Evolutionary conservation across 1,140 invertebrate species (phyloP), one percentile per base, ranked within the genome.

Genomic region (Fopius arisanus): DNA sequence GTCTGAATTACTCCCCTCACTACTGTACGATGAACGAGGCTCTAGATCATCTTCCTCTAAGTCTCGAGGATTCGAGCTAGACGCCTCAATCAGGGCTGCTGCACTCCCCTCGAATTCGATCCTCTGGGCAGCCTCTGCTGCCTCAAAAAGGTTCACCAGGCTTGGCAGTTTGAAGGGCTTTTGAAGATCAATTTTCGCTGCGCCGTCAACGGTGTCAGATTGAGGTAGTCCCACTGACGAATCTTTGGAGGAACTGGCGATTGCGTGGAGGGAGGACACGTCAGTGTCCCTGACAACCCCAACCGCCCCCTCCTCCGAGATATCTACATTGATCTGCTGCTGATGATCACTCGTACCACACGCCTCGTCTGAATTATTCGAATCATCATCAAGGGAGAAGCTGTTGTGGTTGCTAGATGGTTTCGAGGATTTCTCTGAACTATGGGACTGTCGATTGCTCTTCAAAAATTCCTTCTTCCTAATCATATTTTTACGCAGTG

Each of bases 1-100:
- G 75, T 88, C 86, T 3, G 86, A 88, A 80, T 86, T 87, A 70
- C 84, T 86, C 37, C 77, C 85, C 62, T 88, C 87, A 19, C 85
- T 87, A 66, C 82, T 84, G 59, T 86, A 83, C 2, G 84, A 84
- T 2, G 80, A 82, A 69, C 82, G 81, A 23, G 78, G 80, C 62
- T 86, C 83, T 9, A 82, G 68, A 19, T 86, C 9, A 23, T 78
- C 76, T 19, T 77, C 75, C 10, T 84, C 81, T n/a, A 82, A 67
- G 28, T 79, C 76, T 2, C 63, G 67, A 74, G 79, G 77, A 70
- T 72, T 82, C 21, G 21, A 67, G 2, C 43, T 28, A 0, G 59
- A 63, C 28, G 80, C 78, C 26, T 80, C 79, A 4, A 78, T 74
- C 40, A 84, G 62, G 48, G 80, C 81, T n/a, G 79, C 67, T 7